Evolutionary conservation across 2,888 invertebrate species (phyloP).

Genomic region (Apodemia duryi): DNA sequence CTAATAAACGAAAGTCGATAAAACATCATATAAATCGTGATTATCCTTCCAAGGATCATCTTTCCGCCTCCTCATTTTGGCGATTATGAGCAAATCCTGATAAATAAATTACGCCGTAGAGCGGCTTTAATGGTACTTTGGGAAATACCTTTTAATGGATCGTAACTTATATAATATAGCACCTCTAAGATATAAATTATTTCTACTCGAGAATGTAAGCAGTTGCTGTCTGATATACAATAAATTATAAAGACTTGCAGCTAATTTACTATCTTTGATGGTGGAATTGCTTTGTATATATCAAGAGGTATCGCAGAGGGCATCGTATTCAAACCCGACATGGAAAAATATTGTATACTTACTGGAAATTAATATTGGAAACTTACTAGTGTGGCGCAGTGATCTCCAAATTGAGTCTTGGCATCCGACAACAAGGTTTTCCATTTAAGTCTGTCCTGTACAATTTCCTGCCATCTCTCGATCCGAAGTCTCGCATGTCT

Average conservation of each 20-base stretch:
- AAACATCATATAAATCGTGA: not conserved
- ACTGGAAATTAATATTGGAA: too few species aligned
- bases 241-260: not conserved
- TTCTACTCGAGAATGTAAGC: not conserved
- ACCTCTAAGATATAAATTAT: not conserved
- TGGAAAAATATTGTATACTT: too few species aligned
- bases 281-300: not conserved
- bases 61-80: not conserved
- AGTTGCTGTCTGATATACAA: not conserved
- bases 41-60: not conserved
- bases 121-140: not conserved
- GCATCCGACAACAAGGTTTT: too few species aligned
- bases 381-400: too few species aligned
- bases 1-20: not conserved
- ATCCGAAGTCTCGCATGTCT: too few species aligned
- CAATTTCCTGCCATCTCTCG: too few species aligned
- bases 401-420: too few species aligned
- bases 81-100: slow-evolving; percentile 1
- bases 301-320: too few species aligned
- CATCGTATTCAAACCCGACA: too few species aligned
- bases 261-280: not conserved
- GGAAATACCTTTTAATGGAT: not conserved
- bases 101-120: not conserved
- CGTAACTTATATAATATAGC: not conserved
- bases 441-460: too few species aligned